Evolutionary conservation across 2,888 invertebrate genomes (phyloP).

Genomic region (Perizoma flavofasciatum): DNA sequence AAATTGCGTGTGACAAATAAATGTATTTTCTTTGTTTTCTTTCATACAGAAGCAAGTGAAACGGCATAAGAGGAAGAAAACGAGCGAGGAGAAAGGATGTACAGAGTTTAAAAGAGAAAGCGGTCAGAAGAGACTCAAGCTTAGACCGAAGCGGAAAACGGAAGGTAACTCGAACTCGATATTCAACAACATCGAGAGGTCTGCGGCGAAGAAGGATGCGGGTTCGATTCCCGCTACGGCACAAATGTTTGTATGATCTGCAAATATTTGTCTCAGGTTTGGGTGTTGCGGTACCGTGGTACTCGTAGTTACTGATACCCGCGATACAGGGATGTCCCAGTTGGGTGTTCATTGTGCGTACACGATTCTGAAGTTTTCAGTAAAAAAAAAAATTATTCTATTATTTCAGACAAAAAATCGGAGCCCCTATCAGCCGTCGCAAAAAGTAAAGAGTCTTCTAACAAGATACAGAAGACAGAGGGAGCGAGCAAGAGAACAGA

Average conservation of each 20-base stretch:
- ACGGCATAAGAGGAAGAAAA: conserved; percentile 74
- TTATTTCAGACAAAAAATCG: conserved; percentile 60
- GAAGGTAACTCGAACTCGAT: conserved; percentile 52
- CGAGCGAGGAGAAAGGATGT: conserved; percentile 76
- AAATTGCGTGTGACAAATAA: too few relatives aligned
- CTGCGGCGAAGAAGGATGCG: too few relatives aligned
- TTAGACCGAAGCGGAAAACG: conserved; percentile 77
- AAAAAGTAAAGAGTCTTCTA: conserved; percentile 36
- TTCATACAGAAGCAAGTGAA: conserved; percentile 94
- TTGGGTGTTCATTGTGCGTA: not conserved
- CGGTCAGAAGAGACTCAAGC: conserved; percentile 87
- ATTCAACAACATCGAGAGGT: too few relatives aligned
- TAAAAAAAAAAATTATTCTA: not conserved
- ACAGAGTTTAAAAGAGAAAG: conserved; percentile 88
- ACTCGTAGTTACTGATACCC: too few relatives aligned
- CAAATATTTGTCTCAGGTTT: too few relatives aligned
- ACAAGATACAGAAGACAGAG: conserved; percentile 59
- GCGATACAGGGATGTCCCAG: too few relatives aligned
- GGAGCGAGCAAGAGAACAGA: conserved; percentile 37
- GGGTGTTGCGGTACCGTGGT: too few relatives aligned
- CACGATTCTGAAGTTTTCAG: too few relatives aligned
- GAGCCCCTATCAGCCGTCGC: conserved; percentile 57
- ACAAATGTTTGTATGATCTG: too few relatives aligned
- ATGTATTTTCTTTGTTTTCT: too few relatives aligned
- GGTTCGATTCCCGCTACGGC: too few relatives aligned